phyloP scores from a whole-genome alignment of 2,113 vertebrate genomes.

The Mungos mungo region DNA sequence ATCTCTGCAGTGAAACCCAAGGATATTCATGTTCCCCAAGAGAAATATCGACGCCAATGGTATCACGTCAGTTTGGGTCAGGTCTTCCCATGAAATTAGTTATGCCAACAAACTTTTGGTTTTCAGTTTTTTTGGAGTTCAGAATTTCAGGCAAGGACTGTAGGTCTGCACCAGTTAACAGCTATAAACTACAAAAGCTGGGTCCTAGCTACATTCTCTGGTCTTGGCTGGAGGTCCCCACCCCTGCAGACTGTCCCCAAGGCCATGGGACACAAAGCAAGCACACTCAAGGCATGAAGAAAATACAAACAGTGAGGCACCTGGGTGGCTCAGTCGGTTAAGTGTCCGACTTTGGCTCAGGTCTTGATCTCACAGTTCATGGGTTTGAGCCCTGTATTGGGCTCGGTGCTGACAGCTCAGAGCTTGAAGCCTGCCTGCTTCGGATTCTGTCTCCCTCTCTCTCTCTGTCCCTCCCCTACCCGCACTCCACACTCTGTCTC shows the following conservation, averaged over 20 bases:
- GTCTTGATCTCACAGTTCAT: no score
- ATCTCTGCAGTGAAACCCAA: neutral
- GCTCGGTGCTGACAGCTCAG: no score
- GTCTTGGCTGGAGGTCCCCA: neutral
- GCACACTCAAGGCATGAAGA: neutral
- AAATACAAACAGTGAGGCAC: rapidly evolving
- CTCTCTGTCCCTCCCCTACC: no score
- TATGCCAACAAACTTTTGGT: neutral
- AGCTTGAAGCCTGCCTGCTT: no score
- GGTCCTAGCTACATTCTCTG: neutral
- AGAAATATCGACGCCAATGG: neutral
- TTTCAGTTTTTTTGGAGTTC: neutral
- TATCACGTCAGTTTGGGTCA: neutral
- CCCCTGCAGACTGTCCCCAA: neutral
- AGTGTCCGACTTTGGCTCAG: no score
- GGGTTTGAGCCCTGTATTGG: no score
- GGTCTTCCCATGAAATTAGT: neutral
- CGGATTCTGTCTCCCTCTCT: no score
- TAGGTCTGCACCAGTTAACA: neutral
- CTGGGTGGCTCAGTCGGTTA: no score
- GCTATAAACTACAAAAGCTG: neutral
- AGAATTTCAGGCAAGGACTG: neutral
- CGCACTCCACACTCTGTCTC: no score
- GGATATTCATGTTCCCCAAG: neutral
- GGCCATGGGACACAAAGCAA: neutral